phyloP scores from a whole-genome alignment of 1,140 invertebrate genomes.

The Drosophila eugracilis region DNA sequence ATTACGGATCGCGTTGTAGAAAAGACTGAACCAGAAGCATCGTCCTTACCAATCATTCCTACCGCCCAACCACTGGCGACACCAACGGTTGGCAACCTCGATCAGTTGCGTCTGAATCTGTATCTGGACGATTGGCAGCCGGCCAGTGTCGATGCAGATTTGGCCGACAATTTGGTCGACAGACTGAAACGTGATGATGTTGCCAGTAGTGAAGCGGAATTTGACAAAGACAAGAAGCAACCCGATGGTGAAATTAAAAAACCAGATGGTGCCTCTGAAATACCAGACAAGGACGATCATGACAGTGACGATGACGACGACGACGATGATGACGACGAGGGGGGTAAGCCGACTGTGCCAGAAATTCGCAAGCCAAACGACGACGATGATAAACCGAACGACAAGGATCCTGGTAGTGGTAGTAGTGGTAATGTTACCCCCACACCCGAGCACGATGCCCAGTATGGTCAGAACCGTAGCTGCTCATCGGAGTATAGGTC shows the following conservation, averaged over 20 bases:
- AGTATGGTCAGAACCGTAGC: slow-evolving; percentile 79
- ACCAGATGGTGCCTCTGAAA: slow-evolving; percentile 52
- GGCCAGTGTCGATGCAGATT: slow-evolving; percentile 42
- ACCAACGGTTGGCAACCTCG: slow-evolving; percentile 39
- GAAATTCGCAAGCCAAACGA: slow-evolving; percentile 83
- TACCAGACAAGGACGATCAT: slow-evolving; percentile 62
- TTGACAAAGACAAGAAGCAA: slow-evolving; percentile 73
- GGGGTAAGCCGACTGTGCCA: slow-evolving; percentile 72
- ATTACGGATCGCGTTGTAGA: slow-evolving; percentile 72
- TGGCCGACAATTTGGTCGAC: slow-evolving; percentile 42
- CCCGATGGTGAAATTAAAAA: slow-evolving; percentile 46
- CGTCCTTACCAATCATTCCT: slow-evolving; percentile 78
- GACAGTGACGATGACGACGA: slow-evolving; percentile 83
- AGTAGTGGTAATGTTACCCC: slow-evolving; percentile 87
- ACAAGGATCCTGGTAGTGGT: slow-evolving; percentile 87
- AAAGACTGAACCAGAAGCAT: slow-evolving; percentile 79
- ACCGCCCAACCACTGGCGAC: slow-evolving; percentile 38
- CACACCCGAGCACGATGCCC: slow-evolving; percentile 81
- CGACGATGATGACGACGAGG: slow-evolving; percentile 84
- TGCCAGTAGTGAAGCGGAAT: slow-evolving; percentile 43
- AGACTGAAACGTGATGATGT: slow-evolving; percentile 54
- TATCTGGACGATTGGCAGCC: slow-evolving; percentile 67
- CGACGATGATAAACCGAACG: slow-evolving; percentile 86
- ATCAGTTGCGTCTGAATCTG: slow-evolving; percentile 68
- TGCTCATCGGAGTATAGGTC: slow-evolving; percentile 89